A percentile compares a stretch with the other conserved stretches of the same genome.
These are phyloP conservation scores for Hyposoter didymator DNA, from an alignment of 2,888 invertebrate species.

Conservation along the genomic window DNA sequence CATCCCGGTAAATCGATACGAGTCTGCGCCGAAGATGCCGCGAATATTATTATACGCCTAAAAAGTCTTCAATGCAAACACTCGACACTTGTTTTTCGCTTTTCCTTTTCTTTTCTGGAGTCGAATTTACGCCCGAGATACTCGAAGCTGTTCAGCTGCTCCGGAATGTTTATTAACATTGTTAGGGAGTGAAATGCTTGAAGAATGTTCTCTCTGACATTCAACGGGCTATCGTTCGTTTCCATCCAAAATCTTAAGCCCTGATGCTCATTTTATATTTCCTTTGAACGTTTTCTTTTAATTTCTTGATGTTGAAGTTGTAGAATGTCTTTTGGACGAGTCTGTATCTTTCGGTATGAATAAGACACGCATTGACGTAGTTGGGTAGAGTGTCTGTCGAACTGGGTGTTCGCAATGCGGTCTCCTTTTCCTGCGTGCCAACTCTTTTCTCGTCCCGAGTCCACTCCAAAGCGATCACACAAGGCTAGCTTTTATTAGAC, in stretches of 20 bases:
- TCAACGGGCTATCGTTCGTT: background rate
- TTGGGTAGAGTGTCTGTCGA: conserved; percentile 41
- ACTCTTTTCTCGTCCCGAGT: conserved; percentile 40
- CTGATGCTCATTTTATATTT: background rate
- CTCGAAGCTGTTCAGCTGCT: background rate
- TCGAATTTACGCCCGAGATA: background rate
- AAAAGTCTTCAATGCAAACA: conserved; percentile 33
- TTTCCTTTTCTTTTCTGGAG: conserved; percentile 1
- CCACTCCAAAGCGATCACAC: conserved; percentile 66
- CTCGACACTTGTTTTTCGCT: conserved; percentile 11
- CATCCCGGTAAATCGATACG: conserved; percentile 46
- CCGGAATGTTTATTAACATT: background rate
- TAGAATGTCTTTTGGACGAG: background rate
- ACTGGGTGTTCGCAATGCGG: conserved; percentile 26
- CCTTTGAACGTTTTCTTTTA: background rate
- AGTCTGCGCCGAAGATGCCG: conserved; percentile 24
- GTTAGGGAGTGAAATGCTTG: background rate
- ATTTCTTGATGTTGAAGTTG: background rate
- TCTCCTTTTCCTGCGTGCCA: conserved; percentile 33
- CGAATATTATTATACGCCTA: conserved; percentile 30
- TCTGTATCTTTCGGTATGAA: conserved; percentile 11
- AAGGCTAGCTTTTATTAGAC: conserved; percentile 67
- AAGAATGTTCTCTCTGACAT: background rate
- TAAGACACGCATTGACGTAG: conserved; percentile 62
- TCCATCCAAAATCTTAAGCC: background rate